These are phyloP conservation scores for Polypterus senegalus DNA, from an alignment of 2,113 vertebrate species.

Conservation along the genomic window DNA sequence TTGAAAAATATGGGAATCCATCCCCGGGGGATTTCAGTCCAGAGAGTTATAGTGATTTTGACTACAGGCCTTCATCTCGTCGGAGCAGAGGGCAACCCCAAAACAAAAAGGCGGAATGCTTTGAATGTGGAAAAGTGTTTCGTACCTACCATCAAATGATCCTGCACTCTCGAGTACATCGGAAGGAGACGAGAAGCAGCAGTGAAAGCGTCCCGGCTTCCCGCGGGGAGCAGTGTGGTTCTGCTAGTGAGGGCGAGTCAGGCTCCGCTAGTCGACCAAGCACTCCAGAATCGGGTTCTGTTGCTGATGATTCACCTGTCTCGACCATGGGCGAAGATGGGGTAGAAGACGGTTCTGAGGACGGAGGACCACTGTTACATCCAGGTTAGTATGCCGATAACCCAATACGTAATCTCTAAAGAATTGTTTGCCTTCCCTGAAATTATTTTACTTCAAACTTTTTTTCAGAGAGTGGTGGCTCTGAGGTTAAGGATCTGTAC, in stretches of 20 bases:
- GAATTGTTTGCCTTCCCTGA: too few species aligned
- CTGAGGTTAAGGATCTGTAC: too few species aligned
- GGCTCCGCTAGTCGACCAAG: slow-evolving; percentile 66
- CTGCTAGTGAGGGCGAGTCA: slow-evolving; percentile 70
- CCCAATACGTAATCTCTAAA: too few species aligned
- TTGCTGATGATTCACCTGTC: slow-evolving; percentile 54
- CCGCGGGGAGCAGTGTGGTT: slow-evolving; percentile 53
- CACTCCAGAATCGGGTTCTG: slow-evolving; percentile 58
- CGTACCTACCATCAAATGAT: slow-evolving; percentile 92
- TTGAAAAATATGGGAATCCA: slow-evolving; percentile 23
- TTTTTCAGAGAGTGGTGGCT: too few species aligned
- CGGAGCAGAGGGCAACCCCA: slow-evolving; percentile 55
- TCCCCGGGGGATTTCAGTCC: slow-evolving; percentile 42
- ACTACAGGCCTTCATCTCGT: slow-evolving; percentile 64
- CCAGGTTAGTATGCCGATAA: slow-evolving; percentile 41
- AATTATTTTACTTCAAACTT: too few species aligned
- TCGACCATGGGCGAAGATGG: slow-evolving; percentile 56
- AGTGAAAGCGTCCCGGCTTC: slow-evolving; percentile 33
- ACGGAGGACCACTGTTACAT: slow-evolving; percentile 30
- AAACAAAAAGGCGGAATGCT: slow-evolving; percentile 76
- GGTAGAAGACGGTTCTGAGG: slow-evolving; percentile 55
- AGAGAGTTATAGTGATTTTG: slow-evolving; percentile 47
- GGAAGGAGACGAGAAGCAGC: slow-evolving; percentile 48
- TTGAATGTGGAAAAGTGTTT: slow-evolving; percentile 87
- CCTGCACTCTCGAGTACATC: slow-evolving; percentile 80